Evolutionary conservation across 2,113 vertebrate genomes (phyloP).

Genomic region (Megaceryle torquata): DNA sequence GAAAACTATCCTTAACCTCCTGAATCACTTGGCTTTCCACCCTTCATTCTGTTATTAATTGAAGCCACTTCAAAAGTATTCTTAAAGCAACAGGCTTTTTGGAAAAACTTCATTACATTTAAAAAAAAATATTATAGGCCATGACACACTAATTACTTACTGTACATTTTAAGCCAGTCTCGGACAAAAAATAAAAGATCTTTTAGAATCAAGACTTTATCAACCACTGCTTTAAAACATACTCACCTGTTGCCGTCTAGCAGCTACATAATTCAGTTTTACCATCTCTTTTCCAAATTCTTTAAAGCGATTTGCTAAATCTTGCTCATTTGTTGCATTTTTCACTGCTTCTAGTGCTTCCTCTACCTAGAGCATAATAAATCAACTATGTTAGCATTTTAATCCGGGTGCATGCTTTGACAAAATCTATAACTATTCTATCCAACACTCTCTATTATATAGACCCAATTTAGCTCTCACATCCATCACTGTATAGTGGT

Average conservation of each 20-base stretch:
- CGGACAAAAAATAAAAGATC: neutral
- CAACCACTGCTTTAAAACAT: neutral
- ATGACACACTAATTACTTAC: neutral
- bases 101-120: neutral
- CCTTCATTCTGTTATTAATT: neutral
- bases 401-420: neutral
- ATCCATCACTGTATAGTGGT: neutral
- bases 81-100: neutral
- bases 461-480: neutral
- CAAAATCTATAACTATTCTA: neutral
- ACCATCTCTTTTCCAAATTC: constrained; percentile 99
- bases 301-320: constrained; percentile 96
- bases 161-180: neutral
- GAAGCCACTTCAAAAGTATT: neutral
- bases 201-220: neutral
- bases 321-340: constrained; percentile 96
- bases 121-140: neutral
- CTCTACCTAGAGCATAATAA: constrained; percentile 80
- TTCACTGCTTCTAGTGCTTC: constrained; percentile 95
- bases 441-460: neutral
- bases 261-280: constrained; percentile 96
- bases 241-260: constrained; percentile 92
- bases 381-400: neutral
- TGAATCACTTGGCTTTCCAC: neutral
- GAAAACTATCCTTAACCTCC: neutral